A percentile compares a stretch with the other conserved stretches of the same genome.
Conservation (phyloP, 2,888 invertebrate species). For the Epirrhoe tristata region DNA sequence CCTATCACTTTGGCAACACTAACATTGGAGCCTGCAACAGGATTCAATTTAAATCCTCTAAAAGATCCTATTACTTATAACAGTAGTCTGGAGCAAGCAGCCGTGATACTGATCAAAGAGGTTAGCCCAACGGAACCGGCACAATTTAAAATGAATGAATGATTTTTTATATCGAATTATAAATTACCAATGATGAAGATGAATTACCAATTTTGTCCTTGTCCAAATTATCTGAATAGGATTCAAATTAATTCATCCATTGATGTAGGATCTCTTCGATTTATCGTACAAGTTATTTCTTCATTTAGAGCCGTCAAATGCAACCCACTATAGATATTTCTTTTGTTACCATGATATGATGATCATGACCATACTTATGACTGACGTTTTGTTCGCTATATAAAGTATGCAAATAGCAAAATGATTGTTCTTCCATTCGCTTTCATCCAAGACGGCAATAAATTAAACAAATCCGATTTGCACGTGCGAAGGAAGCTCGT, state of each 20-base stretch:
- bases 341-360: no score
- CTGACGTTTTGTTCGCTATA: no score
- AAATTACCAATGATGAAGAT: no score
- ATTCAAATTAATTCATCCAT: no score
- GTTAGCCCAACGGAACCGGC: slow-evolving; percentile 17
- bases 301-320: no score
- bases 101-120: slow-evolving; percentile 61
- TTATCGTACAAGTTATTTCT: no score
- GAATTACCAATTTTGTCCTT: no score
- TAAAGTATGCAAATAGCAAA: background rate
- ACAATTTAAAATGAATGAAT: slow-evolving; percentile 5
- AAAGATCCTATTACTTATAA: slow-evolving; percentile 82
- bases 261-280: no score
- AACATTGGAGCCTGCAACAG: slow-evolving; percentile 63
- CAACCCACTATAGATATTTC: no score
- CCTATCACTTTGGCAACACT: slow-evolving; percentile 47
- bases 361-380: no score
- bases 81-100: slow-evolving; percentile 78
- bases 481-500: slow-evolving; percentile 72
- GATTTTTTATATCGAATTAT: no score
- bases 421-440: slow-evolving; percentile 28
- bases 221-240: no score
- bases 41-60: slow-evolving; percentile 76
- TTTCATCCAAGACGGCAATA: slow-evolving; percentile 65
- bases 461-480: slow-evolving; percentile 84